Base-by-base conservation (phyloP, 2,888 invertebrate genomes). In the Mimachlamys varia region DNA sequence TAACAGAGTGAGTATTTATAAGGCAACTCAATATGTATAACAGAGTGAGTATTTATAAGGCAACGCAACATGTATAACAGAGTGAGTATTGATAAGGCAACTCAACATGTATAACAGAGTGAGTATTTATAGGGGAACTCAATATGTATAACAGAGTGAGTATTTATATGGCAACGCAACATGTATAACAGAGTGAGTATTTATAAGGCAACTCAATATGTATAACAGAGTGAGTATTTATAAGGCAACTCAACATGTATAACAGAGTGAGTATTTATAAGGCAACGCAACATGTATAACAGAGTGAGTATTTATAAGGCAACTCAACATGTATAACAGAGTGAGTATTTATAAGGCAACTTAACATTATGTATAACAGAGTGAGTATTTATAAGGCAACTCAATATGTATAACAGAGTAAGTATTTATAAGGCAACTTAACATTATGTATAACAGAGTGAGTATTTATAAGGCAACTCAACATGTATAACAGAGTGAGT, bases 371-470 rank as follows among this genome's bases (percentile, higher is more conserved):
- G 12, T 96, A 94, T 91, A 91, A 93, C 87, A 95, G 94, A 94
- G 96, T 96, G 92, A 91, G 94, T 90, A 12, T n/a, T n/a, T n/a
- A 92, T 94, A n/a, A 89, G 94, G 88, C 93, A 95, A 87, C 93
- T 95, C 38, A 93, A 92, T 37, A 91, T 95, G 12, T 96, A 94
- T 91, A 91, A 93, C 87, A 95, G 94, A 94, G 96, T 96, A 92
- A 91, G 94, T 90, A 12, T n/a, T n/a, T n/a, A 92, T 94, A n/a
- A 89, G 94, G 88, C 93, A 95, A 87, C 93, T 95, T 37, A 93
- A 92, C n/a, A n/a, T n/a, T 37, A 91, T 95, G 12, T 96, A 94
- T 91, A 91, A 93, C 87, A 95, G 94, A 94, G 96, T 96, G 92
- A 91, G 94, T 90, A 12, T n/a, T n/a, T n/a, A 92, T 94, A n/a